Percentiles rank a stretch among this genome's conserved stretches.
phyloP scores from a whole-genome alignment of 2,888 invertebrate genomes.

The Sthenelais limicola region DNA sequence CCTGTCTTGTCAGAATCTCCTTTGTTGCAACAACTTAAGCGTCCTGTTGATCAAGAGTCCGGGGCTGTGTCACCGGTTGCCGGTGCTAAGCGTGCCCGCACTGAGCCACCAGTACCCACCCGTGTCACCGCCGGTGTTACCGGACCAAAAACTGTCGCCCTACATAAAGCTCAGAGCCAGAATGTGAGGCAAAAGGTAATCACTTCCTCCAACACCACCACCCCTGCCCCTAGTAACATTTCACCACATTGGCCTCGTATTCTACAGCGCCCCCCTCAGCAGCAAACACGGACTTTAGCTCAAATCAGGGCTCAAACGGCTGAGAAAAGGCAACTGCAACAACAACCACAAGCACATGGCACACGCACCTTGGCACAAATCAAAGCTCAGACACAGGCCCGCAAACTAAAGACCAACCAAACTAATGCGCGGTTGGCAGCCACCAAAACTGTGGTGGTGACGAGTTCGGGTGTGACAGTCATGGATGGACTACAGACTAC shows the following conservation, averaged over 20 bases:
- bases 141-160: conserved; percentile 57
- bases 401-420: conserved; percentile 4
- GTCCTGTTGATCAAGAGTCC: conserved; percentile 31
- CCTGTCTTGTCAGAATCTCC: conserved; percentile 38
- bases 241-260: conserved; percentile 7
- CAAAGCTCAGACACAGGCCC: conserved; percentile 37
- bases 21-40: conserved; percentile 45
- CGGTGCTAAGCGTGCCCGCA: conserved; percentile 7
- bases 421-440: conserved; percentile 27
- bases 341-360: not conserved
- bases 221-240: not conserved
- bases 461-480: conserved; percentile 16
- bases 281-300: conserved; percentile 67
- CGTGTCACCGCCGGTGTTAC: not conserved
- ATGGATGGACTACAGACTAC: conserved; percentile 26
- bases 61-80: not conserved
- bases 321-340: conserved; percentile 46
- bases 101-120: conserved; percentile 19
- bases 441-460: conserved; percentile 9
- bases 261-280: conserved; percentile 34
- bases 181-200: not conserved
- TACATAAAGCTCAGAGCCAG: conserved; percentile 59
- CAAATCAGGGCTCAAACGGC: conserved; percentile 69
- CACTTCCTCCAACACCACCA: not conserved
- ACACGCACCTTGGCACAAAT: conserved; percentile 31